phyloP scores from a whole-genome alignment of 2,888 invertebrate genomes.

The Diploptera punctata region DNA sequence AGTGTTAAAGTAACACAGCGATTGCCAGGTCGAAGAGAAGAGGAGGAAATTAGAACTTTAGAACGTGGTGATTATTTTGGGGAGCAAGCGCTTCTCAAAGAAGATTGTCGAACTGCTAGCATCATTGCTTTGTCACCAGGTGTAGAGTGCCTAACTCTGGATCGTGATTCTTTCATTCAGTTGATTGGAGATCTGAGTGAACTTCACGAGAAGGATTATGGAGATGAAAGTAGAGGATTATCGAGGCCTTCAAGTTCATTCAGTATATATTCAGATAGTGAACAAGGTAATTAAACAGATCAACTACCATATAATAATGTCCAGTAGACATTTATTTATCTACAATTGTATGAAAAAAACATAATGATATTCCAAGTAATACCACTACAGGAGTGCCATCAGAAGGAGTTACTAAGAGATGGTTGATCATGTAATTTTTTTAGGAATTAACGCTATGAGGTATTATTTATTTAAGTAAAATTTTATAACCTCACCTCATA shows the following conservation, averaged over 20 bases:
- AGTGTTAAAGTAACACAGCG: constrained; percentile 62
- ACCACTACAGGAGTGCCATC: no score
- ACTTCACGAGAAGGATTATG: constrained; percentile 75
- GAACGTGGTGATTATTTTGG: constrained; percentile 67
- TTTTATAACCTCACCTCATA: no score
- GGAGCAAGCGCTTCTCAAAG: constrained; percentile 68
- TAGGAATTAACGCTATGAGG: no score
- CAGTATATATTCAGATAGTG: constrained; percentile 51
- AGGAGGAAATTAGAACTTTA: constrained; percentile 58
- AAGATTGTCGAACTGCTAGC: constrained; percentile 71
- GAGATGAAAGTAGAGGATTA: constrained; percentile 64
- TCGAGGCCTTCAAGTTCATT: constrained; percentile 55
- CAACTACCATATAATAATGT: no score
- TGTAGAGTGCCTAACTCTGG: constrained; percentile 69
- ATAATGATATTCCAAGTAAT: no score
- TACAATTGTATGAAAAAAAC: no score
- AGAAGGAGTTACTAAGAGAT: no score
- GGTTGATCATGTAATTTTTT: no score
- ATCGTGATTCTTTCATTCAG: constrained; percentile 73
- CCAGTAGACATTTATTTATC: no score
- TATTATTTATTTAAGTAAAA: no score
- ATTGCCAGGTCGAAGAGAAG: constrained; percentile 56
- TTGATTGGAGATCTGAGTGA: constrained; percentile 79
- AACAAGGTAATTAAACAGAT: constrained; percentile 31
- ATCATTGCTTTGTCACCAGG: constrained; percentile 68